Evolutionary conservation across 2,888 invertebrate species (phyloP), one percentile per base, ranked within the genome.

Genomic region (Cactoblastis cactorum): DNA sequence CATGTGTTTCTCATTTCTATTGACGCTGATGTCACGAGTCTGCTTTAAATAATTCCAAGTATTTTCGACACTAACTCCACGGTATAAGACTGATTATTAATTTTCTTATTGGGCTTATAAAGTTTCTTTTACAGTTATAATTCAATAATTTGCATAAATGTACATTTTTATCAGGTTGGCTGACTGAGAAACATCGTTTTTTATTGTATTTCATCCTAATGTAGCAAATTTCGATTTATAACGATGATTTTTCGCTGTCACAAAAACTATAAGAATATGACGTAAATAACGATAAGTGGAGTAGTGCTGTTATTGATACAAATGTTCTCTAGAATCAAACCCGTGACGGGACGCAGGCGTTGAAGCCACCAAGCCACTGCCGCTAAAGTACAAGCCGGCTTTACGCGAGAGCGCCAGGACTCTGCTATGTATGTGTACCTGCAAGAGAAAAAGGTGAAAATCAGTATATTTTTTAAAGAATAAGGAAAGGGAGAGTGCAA

Each of bases 331-430:
- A 15, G 28, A 8, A 17, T 32, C 43, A 15, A 43, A 43, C 43
- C 17, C 43, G 43, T 43, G 43, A n/a, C 28, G 8, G 3, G 15
- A 9, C 11, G 28, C 43, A 5, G 43, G 43, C 43, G 41, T 28
- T 24, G 43, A 28, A 43, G 43, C 43, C 15, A 17, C 43, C 43
- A 52, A 55, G 67, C 68, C 64, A 64, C 69, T 67, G 55, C 43
- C 51, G 62, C 58, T 57, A 58, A 63, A 67, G 67, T 69, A 67
- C 66, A 67, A 71, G 74, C 74, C 69, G 63, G 74, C 70, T 50
- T 35, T 14, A 43, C 15, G 43, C 14, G 15, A 32, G 22, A 39
- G 62, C n/a, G 18, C 45, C 12, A 11, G 19, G 24, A 28, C 24
- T 35, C 46, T 35, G 46, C 46, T 11, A 62, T 41, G 14, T 58